Percentiles rank a stretch among this genome's conserved stretches.
phyloP scores from a whole-genome alignment of 2,888 invertebrate genomes.

The Sinelater perroti region DNA sequence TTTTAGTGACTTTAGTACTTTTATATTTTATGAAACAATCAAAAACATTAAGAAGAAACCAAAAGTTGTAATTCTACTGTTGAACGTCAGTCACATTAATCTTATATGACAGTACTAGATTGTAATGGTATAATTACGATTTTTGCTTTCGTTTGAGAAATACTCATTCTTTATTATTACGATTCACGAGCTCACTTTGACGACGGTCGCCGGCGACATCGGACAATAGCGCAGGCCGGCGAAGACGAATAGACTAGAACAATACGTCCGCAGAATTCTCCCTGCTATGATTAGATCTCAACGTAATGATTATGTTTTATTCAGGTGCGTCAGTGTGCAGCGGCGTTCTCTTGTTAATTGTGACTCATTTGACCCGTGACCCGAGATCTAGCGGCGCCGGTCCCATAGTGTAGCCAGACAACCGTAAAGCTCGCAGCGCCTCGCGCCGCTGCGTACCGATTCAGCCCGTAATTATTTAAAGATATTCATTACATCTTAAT shows the following conservation, averaged over 20 bases:
- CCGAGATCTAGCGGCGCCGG: constrained; percentile 45
- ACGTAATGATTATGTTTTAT: constrained; percentile 46
- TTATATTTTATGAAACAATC: no score
- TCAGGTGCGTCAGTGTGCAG: constrained; percentile 45
- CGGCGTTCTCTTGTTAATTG: constrained; percentile 50
- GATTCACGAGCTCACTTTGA: no score
- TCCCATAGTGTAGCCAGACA: constrained; percentile 36
- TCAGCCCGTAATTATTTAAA: constrained; percentile 21
- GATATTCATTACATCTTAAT: constrained; percentile 21
- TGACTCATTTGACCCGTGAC: constrained; percentile 51
- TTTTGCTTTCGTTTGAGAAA: no score
- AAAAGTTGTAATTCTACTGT: no score
- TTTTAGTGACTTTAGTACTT: no score
- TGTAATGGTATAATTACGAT: no score
- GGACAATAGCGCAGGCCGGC: no score
- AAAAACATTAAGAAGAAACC: no score
- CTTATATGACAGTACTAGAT: no score
- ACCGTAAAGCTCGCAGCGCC: constrained; percentile 29
- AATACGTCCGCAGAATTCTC: constrained; percentile 28
- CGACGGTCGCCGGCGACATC: no score
- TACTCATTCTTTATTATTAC: no score
- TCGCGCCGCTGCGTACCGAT: constrained; percentile 23
- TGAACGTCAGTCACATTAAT: no score
- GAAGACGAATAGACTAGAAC: constrained; percentile 21
- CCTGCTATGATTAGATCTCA: constrained; percentile 34